A percentile compares a stretch with the other conserved stretches of the same genome.
These are phyloP conservation scores for Xiphorhynchus elegans DNA, from an alignment of 2,113 vertebrate genomes.

Conservation along the genomic window DNA sequence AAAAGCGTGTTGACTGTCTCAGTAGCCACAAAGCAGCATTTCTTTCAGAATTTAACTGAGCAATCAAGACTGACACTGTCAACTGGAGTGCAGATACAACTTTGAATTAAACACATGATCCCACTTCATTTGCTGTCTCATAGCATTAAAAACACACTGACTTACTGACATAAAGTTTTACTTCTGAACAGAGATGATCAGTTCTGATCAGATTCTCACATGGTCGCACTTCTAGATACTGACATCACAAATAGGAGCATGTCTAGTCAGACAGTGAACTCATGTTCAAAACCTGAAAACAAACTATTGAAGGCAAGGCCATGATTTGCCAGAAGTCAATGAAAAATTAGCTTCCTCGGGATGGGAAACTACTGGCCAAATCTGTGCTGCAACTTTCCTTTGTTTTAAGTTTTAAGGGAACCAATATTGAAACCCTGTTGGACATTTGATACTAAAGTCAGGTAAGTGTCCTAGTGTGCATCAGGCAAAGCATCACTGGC, in stretches of 20 bases:
- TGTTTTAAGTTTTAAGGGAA: not conserved
- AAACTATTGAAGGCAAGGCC: not conserved
- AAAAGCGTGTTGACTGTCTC: not conserved
- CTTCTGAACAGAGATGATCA: not conserved
- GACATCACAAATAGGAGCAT: not conserved
- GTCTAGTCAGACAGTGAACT: not conserved
- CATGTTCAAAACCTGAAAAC: not conserved
- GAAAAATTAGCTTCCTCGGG: conserved; percentile 31
- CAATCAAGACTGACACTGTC: conserved; percentile 18
- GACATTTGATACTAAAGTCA: not conserved
- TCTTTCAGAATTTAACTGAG: not conserved
- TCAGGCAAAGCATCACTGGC: not conserved
- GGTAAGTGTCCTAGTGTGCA: not conserved
- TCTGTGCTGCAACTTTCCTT: not conserved
- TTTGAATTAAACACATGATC: not conserved
- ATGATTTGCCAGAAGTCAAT: not conserved
- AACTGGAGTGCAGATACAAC: not conserved
- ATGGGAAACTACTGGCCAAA: not conserved
- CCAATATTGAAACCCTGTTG: not conserved
- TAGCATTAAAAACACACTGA: not conserved
- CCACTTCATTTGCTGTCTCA: not conserved
- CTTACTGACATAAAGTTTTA: not conserved
- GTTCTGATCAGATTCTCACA: not conserved
- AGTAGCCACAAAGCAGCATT: not conserved
- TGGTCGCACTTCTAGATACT: not conserved